phyloP scores from a whole-genome alignment of 2,113 vertebrate genomes.

The Illadopsis cleaveri region DNA sequence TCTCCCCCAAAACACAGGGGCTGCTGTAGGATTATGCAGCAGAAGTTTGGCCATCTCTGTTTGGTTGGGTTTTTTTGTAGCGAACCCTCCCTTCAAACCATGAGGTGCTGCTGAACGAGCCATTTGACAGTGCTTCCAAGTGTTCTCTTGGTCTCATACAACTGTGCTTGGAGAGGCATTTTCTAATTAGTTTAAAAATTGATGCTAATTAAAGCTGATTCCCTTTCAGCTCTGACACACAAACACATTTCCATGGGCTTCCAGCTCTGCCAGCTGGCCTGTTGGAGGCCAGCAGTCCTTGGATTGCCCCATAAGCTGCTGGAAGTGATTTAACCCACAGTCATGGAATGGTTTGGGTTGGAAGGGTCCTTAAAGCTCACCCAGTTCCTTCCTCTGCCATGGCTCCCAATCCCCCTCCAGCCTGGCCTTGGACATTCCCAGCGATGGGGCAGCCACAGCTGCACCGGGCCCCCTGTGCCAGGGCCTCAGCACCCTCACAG shows the following conservation, averaged over 20 bases:
- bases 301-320: background rate
- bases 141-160: background rate
- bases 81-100: background rate
- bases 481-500: rapidly evolving
- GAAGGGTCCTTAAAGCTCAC: background rate
- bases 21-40: rapidly evolving
- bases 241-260: background rate
- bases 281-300: background rate
- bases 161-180: background rate
- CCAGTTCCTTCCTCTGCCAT: background rate
- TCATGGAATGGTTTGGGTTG: background rate
- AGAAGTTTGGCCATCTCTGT: background rate
- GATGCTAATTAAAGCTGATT: background rate
- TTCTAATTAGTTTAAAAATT: background rate
- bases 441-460: background rate
- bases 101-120: background rate
- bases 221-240: background rate
- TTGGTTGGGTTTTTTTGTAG: background rate
- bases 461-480: background rate
- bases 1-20: background rate
- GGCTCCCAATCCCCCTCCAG: rapidly evolving
- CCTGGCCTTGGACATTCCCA: background rate
- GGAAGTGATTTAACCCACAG: background rate
- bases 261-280: background rate
- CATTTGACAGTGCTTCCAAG: background rate